Percentiles rank a stretch among this genome's conserved stretches.
Evolutionary conservation across 2,888 invertebrate species (phyloP).

Genomic region (Plusia festucae): DNA sequence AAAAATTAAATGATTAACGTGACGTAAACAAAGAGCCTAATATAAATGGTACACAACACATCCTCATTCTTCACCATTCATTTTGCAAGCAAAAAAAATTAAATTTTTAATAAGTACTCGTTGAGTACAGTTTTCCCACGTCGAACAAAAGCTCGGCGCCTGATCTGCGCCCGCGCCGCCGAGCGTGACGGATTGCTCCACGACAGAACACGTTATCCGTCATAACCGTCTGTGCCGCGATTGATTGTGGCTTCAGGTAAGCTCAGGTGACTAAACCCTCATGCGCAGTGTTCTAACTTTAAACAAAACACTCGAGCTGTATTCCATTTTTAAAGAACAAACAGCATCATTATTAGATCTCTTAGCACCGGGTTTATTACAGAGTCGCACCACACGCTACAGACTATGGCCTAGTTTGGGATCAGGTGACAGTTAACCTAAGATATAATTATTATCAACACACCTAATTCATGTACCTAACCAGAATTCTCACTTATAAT

Average conservation of each 20-base stretch:
- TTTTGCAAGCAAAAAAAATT: constrained; percentile 43
- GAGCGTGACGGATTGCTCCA: constrained; percentile 77
- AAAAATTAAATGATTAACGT: constrained; percentile 5
- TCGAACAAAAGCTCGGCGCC: constrained; percentile 65
- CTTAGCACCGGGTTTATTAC: no score
- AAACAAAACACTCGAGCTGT: not conserved
- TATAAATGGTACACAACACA: constrained; percentile 30
- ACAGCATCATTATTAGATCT: no score
- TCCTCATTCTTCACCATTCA: constrained; percentile 10
- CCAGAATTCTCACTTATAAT: no score
- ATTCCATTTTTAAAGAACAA: no score
- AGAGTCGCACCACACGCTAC: no score
- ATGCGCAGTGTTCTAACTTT: not conserved
- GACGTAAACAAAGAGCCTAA: constrained; percentile 5
- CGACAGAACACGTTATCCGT: constrained; percentile 76
- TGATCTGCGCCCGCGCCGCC: constrained; percentile 56
- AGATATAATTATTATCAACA: no score
- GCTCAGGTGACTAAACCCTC: constrained; percentile 42
- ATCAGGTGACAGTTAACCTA: no score
- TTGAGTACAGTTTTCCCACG: constrained; percentile 71
- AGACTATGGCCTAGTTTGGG: no score
- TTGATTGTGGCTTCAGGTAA: constrained; percentile 68
- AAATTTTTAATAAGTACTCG: constrained; percentile 34
- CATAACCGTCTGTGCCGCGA: constrained; percentile 65
- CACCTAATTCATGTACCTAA: no score